These are phyloP conservation scores for Penaeus chinensis DNA, from an alignment of 1,140 invertebrate genomes.

Conservation along the genomic window DNA sequence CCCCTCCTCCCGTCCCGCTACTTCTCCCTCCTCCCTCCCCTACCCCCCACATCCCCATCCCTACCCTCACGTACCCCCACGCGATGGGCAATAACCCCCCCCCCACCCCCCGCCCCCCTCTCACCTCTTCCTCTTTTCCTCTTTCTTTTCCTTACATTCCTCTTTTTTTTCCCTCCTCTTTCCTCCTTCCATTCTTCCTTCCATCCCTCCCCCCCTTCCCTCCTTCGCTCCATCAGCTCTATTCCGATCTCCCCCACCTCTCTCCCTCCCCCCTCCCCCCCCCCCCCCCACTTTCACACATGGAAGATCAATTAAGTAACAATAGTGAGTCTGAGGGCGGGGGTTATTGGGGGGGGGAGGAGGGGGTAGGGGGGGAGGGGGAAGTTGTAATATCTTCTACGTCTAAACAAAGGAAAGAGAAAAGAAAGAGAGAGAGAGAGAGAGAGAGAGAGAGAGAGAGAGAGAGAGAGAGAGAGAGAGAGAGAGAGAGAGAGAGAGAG, in stretches of 20 bases:
- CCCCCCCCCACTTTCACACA: neutral
- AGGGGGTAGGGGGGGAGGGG: neutral
- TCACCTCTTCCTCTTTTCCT: neutral
- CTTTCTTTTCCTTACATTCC: neutral
- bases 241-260: neutral
- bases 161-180: neutral
- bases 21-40: too few species aligned
- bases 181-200: neutral
- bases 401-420: neutral
- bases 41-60: too few species aligned
- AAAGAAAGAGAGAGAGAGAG: neutral
- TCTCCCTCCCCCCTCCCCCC: neutral
- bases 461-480: neutral
- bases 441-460: neutral
- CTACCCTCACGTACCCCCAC: too few species aligned
- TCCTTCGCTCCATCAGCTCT: neutral
- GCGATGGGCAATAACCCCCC: too few species aligned
- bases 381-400: too few species aligned
- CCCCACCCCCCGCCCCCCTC: neutral
- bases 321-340: neutral
- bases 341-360: neutral
- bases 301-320: neutral
- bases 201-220: neutral
- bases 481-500: too few species aligned
- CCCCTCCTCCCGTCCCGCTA: too few species aligned